These are phyloP conservation scores for Takifugu bimaculatus DNA, from an alignment of 2,113 vertebrate species.

Conservation along the genomic window DNA sequence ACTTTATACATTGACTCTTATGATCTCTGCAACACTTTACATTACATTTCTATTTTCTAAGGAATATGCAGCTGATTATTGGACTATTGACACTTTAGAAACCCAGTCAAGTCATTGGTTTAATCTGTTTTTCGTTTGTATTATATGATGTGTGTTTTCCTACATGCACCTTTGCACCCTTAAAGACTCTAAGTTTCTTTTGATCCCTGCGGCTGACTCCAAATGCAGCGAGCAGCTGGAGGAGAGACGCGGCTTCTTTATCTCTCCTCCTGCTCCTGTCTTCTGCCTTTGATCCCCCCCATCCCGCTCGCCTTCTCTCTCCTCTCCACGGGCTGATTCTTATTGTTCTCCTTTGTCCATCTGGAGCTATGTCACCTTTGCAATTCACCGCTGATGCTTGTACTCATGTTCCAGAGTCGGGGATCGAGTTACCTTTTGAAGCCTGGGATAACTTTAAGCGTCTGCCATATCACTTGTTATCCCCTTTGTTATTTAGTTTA, in stretches of 20 bases:
- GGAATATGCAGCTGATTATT: conserved; percentile 1
- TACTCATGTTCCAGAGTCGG: conserved; percentile 1
- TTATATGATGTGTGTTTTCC: conserved; percentile 18
- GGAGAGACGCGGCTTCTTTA: conserved; percentile 35
- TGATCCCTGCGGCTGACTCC: conserved; percentile 18
- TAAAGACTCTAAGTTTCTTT: conserved; percentile 1
- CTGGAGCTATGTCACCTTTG: conserved; percentile 16
- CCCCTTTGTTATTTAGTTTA: conserved; percentile 26
- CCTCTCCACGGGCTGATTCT: conserved; percentile 39
- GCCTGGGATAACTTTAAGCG: conserved; percentile 23
- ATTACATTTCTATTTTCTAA: too few species aligned
- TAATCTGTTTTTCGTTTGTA: conserved; percentile 7
- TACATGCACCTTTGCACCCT: background rate
- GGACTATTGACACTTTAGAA: background rate
- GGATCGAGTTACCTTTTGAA: conserved; percentile 41
- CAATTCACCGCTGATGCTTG: conserved; percentile 12
- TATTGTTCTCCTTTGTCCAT: conserved; percentile 46
- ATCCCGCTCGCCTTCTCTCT: conserved; percentile 7
- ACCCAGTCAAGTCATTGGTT: too few species aligned
- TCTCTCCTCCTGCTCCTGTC: conserved; percentile 38
- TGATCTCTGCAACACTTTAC: too few species aligned
- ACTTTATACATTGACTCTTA: too few species aligned
- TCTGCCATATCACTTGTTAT: conserved; percentile 15
- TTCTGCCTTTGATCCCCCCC: conserved; percentile 49
- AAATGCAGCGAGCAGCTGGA: conserved; percentile 42